Evolutionary conservation across 2,113 vertebrate species (phyloP), one percentile per base, ranked within the genome.

Genomic region (Hippopotamus amphibius): DNA sequence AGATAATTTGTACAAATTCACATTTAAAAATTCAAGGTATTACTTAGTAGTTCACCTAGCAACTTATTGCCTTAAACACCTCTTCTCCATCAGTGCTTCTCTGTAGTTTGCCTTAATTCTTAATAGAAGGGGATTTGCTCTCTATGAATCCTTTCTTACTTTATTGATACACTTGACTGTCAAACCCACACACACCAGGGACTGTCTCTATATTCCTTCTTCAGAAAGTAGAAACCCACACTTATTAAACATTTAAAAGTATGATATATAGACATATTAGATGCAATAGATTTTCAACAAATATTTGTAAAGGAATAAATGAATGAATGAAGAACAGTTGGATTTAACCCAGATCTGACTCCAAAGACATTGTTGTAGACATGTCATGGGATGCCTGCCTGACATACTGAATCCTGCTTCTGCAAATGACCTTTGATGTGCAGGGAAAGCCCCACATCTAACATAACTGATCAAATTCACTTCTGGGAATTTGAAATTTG

Each of bases 161-260:
- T 83, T 43, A 63, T 14, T 59, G 11, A 96, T 33, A 82, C 91
- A 89, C n/a, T 66, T 89, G 33, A 72, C 83, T 87, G 7, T 83
- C 72, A 71, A 74, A 87, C 11, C 17, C 30, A 53, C 41, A 71
- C 43, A 68, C 13, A 77, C 17, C 8, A 55, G 57, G 10, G 15
- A 63, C 16, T 46, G 1, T 81, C 43, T 69, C 61, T 85, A n/a
- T 33, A 81, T 50, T 57, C 41, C 17, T 93, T 82, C 57, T 84
- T 26, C 28, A 94, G 30, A 88, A 81, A 84, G 26, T 41, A 59
- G 21, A 93, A 95, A 74, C 10, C 8, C 66, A 92, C 5, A 76
- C 59, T 92, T 74, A 79, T 15, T 74, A 7, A 87, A 68, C 13
- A 68, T 15, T 50, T 76, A 7, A 30, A 93, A 74, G 41, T 53